Evolutionary conservation across 2,888 invertebrate species (phyloP).

Genomic region (Vesta saturnalis): DNA sequence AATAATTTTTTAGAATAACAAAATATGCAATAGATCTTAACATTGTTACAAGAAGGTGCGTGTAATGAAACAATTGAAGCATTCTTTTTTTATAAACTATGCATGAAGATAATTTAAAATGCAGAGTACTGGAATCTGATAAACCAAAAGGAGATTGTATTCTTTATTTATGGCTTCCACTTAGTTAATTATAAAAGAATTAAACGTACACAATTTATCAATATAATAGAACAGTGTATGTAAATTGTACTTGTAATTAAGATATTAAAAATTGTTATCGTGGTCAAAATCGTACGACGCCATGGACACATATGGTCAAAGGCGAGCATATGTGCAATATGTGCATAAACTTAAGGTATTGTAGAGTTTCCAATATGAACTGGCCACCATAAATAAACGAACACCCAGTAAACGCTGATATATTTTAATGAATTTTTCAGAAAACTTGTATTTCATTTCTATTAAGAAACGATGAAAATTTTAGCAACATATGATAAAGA

Average conservation of each 20-base stretch:
- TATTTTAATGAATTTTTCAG: too few relatives aligned
- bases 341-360: too few relatives aligned
- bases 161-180: constrained; percentile 48
- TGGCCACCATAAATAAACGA: too few relatives aligned
- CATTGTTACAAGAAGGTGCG: constrained; percentile 23
- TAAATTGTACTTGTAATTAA: constrained; percentile 45
- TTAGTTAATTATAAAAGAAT: constrained; percentile 48
- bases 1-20: too few relatives aligned
- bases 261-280: constrained; percentile 43
- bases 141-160: constrained; percentile 42
- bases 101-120: constrained; percentile 40
- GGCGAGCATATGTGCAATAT: too few relatives aligned
- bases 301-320: too few relatives aligned
- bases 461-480: too few relatives aligned
- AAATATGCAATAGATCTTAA: background rate
- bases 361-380: too few relatives aligned
- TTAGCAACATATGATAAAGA: too few relatives aligned
- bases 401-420: too few relatives aligned
- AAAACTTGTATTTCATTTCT: too few relatives aligned
- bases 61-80: constrained; percentile 34
- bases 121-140: constrained; percentile 42
- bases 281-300: constrained; percentile 19
- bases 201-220: constrained; percentile 47
- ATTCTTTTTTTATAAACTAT: constrained; percentile 31
- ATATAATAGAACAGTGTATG: constrained; percentile 42